Base-by-base conservation (phyloP, 2,113 vertebrate species). In the Trogon surrucura region DNA sequence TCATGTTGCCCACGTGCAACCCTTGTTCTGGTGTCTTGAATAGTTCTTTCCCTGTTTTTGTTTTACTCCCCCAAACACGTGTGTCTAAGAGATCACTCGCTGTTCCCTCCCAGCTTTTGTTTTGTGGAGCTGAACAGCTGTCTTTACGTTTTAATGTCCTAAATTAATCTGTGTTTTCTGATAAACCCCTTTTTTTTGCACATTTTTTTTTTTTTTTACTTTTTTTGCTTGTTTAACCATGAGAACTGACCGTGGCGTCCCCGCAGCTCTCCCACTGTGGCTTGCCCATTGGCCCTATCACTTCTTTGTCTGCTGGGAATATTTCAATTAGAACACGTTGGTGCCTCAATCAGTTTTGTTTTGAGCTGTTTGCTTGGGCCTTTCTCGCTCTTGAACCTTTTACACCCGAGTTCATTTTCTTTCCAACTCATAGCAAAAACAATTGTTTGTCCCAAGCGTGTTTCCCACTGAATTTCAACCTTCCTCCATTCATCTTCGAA, bases 1-100 rank as follows among this genome's bases (percentile, higher is more conserved):
- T 96, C 89, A 92, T 95, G 81, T 81, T 93, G 89, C 48, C 83
- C 94, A 84, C 23, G 34, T 84, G 86, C 45, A 81, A 12, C 86
- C 69, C 91, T 95, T 95, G 89, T 91, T 88, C 83, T 86, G 65
- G 26, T 65, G 48, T 15, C 57, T 27, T 94, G 51, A 96, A 95
- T 88, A 72, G 58, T 45, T 81, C 69, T 60, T 84, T 41, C 38
- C 77, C 16, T 53, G 44, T 36, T 71, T 71, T 77, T 64, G 27
- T 78, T 64, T 91, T 34, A n/a, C 13, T 14, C 48, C 23, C 34
- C n/a, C 18, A 57, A 7, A 64, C 5, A 10, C 34, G 20, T 69
- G 67, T 74, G 80, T 69, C 71, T 50, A 22, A 57, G 83, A 50
- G 64, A 88, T 88, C 72, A 22, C 77, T 36, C 58, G 9, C 32